Evolutionary conservation across 2,888 invertebrate genomes (phyloP).

Genomic region (Xanthorhoe designata): DNA sequence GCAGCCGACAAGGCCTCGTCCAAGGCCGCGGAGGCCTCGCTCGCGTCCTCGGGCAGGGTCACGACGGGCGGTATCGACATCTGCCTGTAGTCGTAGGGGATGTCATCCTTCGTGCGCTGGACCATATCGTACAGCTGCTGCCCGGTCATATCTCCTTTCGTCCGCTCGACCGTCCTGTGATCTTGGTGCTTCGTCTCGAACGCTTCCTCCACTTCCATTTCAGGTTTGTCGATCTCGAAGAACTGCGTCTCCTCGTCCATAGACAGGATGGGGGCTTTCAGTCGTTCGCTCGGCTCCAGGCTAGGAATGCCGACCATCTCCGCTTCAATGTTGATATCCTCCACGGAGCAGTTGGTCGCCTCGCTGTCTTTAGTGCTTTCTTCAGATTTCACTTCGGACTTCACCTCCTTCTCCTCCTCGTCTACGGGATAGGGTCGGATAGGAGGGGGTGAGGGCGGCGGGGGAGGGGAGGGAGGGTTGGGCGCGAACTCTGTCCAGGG

Average conservation of each 20-base stretch:
- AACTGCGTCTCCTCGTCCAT: slow-evolving; percentile 61
- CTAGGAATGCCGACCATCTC: slow-evolving; percentile 52
- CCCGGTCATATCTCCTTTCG: slow-evolving; percentile 69
- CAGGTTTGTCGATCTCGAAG: slow-evolving; percentile 31
- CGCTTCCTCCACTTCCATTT: slow-evolving; percentile 43
- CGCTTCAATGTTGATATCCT: slow-evolving; percentile 39
- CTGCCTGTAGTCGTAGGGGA: slow-evolving; percentile 62
- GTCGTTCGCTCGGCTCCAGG: slow-evolving; percentile 69
- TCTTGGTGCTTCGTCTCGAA: slow-evolving; percentile 57
- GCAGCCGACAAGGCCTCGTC: slow-evolving; percentile 37
- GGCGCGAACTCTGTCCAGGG: slow-evolving; percentile 77
- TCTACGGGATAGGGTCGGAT: slow-evolving; percentile 67
- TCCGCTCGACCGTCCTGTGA: slow-evolving; percentile 76
- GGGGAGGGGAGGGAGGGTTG: slow-evolving; percentile 66
- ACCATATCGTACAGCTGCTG: slow-evolving; percentile 59
- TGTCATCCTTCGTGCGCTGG: slow-evolving; percentile 46
- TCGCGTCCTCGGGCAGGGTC: slow-evolving; percentile 46
- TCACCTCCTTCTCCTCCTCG: slow-evolving; percentile 32
- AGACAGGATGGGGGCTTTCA: slow-evolving; percentile 65
- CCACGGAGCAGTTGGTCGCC: slow-evolving; percentile 26
- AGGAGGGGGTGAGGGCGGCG: slow-evolving; percentile 69
- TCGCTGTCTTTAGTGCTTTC: slow-evolving; percentile 23
- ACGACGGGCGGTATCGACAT: slow-evolving; percentile 62
- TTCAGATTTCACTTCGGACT: slow-evolving; percentile 5
- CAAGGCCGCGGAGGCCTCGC: slow-evolving; percentile 45